Base-by-base conservation (phyloP, 1,140 invertebrate species). In the Drosophila simulans region DNA sequence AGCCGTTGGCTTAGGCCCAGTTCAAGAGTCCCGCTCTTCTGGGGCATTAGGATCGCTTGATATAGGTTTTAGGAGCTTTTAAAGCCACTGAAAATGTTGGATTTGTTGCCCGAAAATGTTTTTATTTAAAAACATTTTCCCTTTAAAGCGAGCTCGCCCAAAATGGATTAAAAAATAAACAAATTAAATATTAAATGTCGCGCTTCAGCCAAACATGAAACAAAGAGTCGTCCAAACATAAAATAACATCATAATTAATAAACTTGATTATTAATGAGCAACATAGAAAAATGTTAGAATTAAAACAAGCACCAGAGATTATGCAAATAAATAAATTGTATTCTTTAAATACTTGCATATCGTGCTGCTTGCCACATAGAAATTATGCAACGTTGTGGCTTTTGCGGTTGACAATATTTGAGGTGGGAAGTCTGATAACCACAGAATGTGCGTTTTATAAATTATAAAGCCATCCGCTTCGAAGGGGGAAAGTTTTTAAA, bases 321-420 rank as follows among this genome's bases (percentile, higher is more conserved):
- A 34, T 25, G 10, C 42, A 39, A 55, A 70, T 35, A 57, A 56
- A 69, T 48, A 70, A 56, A 69, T 69, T 42, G 17, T 17, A 37
- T 39, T 40, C 42, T 56, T 57, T 56, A 35, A 64, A 68, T 37
- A 58, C 45, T 58, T 20, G 10, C 51, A 27, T 64, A 34, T 43
- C 43, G 37, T 20, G 35, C 10, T 2, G 22, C 15, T 34, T 27
- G 15, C 52, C 64, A 48, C 64, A 69, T 56, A 48, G 43, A 70
- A 69, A 48, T 70, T 46, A 70, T 70, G 51, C 66, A 56, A 48
- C 35, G 40, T 35, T 56, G 64, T 22, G 63, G 66, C 12, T 69
- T 49, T 20, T 69, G 63, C 63, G 66, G 66, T 70, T 55, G 25
- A 56, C 48, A 68, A 39, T 70, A 56, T 70, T 69, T 56, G 25